A percentile compares a stretch with the other conserved stretches of the same genome.
phyloP scores from a whole-genome alignment of 2,888 invertebrate genomes.

The Acanthopleura granulata region DNA sequence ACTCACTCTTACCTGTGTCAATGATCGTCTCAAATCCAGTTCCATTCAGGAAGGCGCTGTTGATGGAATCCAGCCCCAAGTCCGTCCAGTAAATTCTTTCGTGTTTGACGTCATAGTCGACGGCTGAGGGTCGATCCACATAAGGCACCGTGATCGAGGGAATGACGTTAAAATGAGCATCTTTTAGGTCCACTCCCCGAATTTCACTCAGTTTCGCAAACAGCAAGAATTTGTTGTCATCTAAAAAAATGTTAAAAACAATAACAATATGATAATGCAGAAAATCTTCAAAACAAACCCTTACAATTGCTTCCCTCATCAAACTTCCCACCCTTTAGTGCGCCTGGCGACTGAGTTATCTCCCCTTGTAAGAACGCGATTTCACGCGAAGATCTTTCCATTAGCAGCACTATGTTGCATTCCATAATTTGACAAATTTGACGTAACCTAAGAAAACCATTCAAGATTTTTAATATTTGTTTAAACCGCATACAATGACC shows the following conservation, averaged over 20 bases:
- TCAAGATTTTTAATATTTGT: no score
- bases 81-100: constrained; percentile 85
- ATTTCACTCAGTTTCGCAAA: constrained; percentile 77
- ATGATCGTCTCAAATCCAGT: constrained; percentile 81
- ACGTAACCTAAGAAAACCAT: no score
- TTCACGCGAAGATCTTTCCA: no score
- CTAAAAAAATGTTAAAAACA: constrained; percentile 69
- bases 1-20: constrained; percentile 75
- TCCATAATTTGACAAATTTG: no score
- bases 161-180: constrained; percentile 83
- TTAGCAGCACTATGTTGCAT: no score
- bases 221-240: constrained; percentile 84
- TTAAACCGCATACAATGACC: no score
- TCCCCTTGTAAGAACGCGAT: no score
- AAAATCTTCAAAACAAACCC: no score
- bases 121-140: constrained; percentile 79
- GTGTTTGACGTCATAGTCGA: constrained; percentile 75
- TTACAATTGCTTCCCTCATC: no score
- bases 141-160: constrained; percentile 83
- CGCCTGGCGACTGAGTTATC: no score
- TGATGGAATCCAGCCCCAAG: constrained; percentile 78
- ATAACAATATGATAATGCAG: no score
- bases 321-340: no score
- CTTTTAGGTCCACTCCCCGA: constrained; percentile 84
- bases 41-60: constrained; percentile 77